Evolutionary conservation across 37 sponge, comb jelly and placozoan genomes (phyloP), one percentile per base, ranked within the genome.

Genomic region (Diacarnus erythraeanus): DNA sequence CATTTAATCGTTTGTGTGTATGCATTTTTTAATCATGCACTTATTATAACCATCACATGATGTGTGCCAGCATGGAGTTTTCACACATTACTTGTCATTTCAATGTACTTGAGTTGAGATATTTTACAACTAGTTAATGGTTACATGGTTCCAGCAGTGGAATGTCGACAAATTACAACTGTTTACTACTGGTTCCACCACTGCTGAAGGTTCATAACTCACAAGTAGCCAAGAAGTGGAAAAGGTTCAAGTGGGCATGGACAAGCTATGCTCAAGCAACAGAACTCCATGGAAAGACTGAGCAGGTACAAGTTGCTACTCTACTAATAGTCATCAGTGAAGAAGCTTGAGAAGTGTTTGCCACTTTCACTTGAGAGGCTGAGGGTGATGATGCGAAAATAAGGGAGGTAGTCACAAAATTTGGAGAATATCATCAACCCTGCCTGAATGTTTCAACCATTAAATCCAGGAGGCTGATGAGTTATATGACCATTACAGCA

Each of bases 311-410:
- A 51, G 80, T 80, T 12, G 71, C 71, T 8, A 80, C 80, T 5
- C 59, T 80, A 30, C n/a, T 80, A 5, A 80, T 72, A 4, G 80
- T 80, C 35, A 80, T 80, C 22, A 72, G 80, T 5, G 80, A 80
- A 35, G 80, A 80, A 51, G 80, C 80, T 25, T 72, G 83, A 3
- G 74, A 74, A 61, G 74, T 79, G n/a, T 79, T 64, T 54, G 38
- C 75, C 74, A 78, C 75, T 27, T 77, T 77, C 72, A 78, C 73
- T 75, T 80, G 44, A 77, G 25, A n/a, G 70, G 38, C 17, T 27
- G 80, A 21, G 33, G 80, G 71, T 75, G 80, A 72, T 68, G 68
- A 74, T 20, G 64, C 38, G 36, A 59, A 65, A 72, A 80, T 81
- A 71, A 34, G 5, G 43, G 64, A 63, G n/a, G 82, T 81, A 29